Percentiles rank a stretch among this genome's conserved stretches.
phyloP scores from a whole-genome alignment of 2,113 vertebrate genomes.

The Arizona elegans region DNA sequence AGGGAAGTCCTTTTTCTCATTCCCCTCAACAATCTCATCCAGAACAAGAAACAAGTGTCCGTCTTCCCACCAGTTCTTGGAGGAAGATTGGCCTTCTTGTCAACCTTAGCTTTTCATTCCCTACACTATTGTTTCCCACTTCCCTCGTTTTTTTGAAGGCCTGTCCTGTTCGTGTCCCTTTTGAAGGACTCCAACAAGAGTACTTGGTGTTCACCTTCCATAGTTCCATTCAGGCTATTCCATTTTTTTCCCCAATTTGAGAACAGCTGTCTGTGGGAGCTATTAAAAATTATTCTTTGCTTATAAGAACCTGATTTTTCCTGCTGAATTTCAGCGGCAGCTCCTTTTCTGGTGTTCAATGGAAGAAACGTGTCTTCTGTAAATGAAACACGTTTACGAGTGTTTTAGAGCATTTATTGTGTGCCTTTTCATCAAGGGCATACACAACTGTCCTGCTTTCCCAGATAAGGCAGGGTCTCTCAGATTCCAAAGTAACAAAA shows the following conservation, averaged over 20 bases:
- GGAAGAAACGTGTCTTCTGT: constrained; percentile 38
- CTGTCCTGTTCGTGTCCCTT: neutral
- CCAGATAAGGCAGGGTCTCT: constrained; percentile 32
- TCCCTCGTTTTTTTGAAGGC: neutral
- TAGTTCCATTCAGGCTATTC: neutral
- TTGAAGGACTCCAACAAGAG: neutral
- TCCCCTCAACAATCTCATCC: neutral
- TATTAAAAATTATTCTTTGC: neutral
- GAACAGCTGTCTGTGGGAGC: neutral
- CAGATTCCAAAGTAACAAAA: constrained; percentile 40
- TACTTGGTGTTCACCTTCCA: neutral
- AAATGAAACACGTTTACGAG: constrained; percentile 41
- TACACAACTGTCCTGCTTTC: constrained; percentile 36
- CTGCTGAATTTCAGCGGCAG: constrained; percentile 23
- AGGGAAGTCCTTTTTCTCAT: neutral
- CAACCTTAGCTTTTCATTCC: neutral
- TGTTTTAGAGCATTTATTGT: constrained; percentile 43
- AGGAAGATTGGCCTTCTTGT: neutral
- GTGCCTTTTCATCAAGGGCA: constrained; percentile 46
- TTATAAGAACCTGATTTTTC: neutral
- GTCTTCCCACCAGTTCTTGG: neutral
- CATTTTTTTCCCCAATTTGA: neutral
- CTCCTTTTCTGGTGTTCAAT: constrained; percentile 10
- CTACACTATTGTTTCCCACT: neutral
- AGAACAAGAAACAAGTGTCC: neutral